These are phyloP conservation scores for Acrobasis consociella DNA, from an alignment of 2,888 invertebrate species.

Conservation along the genomic window DNA sequence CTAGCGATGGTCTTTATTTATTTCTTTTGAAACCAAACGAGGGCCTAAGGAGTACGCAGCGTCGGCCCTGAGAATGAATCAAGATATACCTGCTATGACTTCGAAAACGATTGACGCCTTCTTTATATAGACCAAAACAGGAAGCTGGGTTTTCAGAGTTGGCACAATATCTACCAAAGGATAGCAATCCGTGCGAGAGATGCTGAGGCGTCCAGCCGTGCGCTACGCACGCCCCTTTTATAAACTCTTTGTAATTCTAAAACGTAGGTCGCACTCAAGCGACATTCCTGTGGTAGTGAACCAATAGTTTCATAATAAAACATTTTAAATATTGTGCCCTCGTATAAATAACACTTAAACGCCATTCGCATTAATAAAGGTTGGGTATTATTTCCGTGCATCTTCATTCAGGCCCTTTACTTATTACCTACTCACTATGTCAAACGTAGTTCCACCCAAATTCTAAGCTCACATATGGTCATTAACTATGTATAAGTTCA, in stretches of 20 bases:
- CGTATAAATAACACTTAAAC: neutral
- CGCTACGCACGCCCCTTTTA: slow-evolving; percentile 11
- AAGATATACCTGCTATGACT: neutral
- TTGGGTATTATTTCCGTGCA: neutral
- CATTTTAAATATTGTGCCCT: neutral
- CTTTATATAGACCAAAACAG: slow-evolving; percentile 4
- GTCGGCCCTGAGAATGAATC: neutral
- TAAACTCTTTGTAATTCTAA: slow-evolving; percentile 21
- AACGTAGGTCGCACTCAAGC: slow-evolving; percentile 8
- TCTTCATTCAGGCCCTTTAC: neutral
- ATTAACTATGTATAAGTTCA: slow-evolving; percentile 3
- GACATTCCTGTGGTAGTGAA: slow-evolving; percentile 9
- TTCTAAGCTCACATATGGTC: neutral
- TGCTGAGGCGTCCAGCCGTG: slow-evolving; percentile 2
- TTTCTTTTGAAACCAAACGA: too few relatives aligned
- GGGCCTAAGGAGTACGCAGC: too few relatives aligned
- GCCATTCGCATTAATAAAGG: neutral
- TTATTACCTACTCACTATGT: neutral
- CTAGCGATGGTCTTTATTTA: too few relatives aligned
- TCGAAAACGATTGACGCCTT: slow-evolving; percentile 8
- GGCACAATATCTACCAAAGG: slow-evolving; percentile 3
- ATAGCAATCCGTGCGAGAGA: slow-evolving; percentile 41
- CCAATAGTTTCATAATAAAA: slow-evolving; percentile 14
- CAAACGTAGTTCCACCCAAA: neutral
- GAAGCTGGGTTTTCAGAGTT: slow-evolving; percentile 8